These are phyloP conservation scores for Hypercompe scribonia DNA, from an alignment of 2,888 invertebrate genomes.

Conservation along the genomic window DNA sequence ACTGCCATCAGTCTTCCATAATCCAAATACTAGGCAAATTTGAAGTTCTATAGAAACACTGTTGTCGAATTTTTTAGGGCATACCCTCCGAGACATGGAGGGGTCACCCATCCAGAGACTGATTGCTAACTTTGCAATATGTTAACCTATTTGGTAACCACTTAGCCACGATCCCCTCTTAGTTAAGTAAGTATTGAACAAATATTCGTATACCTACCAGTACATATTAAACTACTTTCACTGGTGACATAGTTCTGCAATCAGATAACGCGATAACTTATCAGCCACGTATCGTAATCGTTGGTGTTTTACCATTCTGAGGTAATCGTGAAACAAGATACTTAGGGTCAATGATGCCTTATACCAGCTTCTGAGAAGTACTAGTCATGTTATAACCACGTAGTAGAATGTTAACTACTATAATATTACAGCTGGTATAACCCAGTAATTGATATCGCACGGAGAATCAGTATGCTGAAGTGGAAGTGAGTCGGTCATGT, in stretches of 20 bases:
- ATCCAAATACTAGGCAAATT: too few relatives aligned
- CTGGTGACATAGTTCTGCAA: constrained; percentile 41
- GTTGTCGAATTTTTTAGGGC: too few relatives aligned
- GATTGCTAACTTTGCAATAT: too few relatives aligned
- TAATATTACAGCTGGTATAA: too few relatives aligned
- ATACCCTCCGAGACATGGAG: too few relatives aligned
- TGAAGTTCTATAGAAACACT: too few relatives aligned
- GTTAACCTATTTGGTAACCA: too few relatives aligned
- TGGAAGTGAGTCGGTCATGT: too few relatives aligned
- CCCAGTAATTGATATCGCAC: too few relatives aligned
- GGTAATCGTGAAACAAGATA: constrained; percentile 10
- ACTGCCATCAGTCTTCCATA: too few relatives aligned
- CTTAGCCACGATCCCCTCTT: not conserved
- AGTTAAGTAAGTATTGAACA: constrained; percentile 17
- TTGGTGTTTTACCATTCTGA: constrained; percentile 12
- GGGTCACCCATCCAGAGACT: too few relatives aligned
- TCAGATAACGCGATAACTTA: constrained; percentile 35
- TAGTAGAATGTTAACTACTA: not conserved
- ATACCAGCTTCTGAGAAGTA: not conserved
- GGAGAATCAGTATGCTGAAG: too few relatives aligned
- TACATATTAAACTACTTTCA: constrained; percentile 43
- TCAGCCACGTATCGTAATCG: constrained; percentile 31
- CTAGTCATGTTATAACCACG: not conserved
- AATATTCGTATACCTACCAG: constrained; percentile 28
- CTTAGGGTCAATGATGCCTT: constrained; percentile 1